A percentile compares a stretch with the other conserved stretches of the same genome.
Evolutionary conservation across 64 coral and sea anemone species (phyloP).

Genomic region (Dendrophyllia cribrosa): DNA sequence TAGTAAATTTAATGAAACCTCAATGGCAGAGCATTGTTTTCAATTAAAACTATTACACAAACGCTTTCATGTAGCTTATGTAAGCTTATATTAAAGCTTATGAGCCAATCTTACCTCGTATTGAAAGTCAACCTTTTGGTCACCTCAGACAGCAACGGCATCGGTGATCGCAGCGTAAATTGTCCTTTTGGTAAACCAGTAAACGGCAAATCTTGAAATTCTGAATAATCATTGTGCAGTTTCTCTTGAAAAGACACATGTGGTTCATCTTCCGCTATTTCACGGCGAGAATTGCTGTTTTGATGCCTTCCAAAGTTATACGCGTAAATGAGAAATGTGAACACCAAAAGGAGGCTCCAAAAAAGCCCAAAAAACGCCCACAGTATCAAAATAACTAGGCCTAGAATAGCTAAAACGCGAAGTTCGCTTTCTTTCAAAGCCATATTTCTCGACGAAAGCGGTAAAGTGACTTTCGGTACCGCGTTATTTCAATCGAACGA

Average conservation of each 20-base stretch:
- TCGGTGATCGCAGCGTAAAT: not conserved
- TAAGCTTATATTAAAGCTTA: not conserved
- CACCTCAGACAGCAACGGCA: conserved; percentile 10
- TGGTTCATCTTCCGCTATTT: not conserved
- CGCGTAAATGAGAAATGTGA: conserved; percentile 34
- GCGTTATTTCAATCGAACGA: not conserved
- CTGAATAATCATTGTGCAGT: not conserved
- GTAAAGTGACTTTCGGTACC: not conserved
- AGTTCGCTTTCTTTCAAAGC: conserved; percentile 39
- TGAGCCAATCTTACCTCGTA: not conserved
- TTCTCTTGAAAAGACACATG: conserved; percentile 21
- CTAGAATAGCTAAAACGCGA: conserved; percentile 15
- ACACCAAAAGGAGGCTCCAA: conserved; percentile 39
- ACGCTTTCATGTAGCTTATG: too few relatives aligned
- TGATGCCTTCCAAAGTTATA: conserved; percentile 32
- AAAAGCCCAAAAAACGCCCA: conserved; percentile 39
- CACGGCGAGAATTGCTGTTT: not conserved
- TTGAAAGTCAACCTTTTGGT: conserved; percentile 38
- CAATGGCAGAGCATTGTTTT: too few relatives aligned
- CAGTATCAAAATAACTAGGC: conserved; percentile 6
- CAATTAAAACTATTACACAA: too few relatives aligned
- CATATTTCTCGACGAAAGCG: conserved; percentile 1
- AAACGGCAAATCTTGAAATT: conserved; percentile 20
- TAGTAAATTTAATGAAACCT: too few relatives aligned
- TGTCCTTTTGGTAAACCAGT: conserved; percentile 17